phyloP scores from a whole-genome alignment of 2,113 vertebrate species.

The Mirza zaza region DNA sequence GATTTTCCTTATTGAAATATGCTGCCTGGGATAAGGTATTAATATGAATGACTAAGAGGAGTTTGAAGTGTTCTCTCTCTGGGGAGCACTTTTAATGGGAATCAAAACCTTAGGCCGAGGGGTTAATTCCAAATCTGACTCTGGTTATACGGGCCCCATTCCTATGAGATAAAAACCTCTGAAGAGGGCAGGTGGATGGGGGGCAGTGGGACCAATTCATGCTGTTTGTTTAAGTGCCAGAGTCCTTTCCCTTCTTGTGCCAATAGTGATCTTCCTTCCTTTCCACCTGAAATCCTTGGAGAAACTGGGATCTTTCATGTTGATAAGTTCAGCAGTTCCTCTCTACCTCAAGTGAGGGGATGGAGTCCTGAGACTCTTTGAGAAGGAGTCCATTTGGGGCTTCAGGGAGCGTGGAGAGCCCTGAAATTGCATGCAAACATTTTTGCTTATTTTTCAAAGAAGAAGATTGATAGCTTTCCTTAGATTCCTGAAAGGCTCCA shows the following conservation, averaged over 20 bases:
- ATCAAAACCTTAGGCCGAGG: background rate
- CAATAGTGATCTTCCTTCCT: background rate
- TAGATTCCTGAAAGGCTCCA: background rate
- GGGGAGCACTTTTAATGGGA: background rate
- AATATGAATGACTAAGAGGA: background rate
- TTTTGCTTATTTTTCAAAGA: slow-evolving; percentile 47
- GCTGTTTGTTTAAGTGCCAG: background rate
- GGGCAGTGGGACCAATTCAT: background rate
- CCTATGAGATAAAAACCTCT: background rate
- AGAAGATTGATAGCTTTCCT: slow-evolving; percentile 27
- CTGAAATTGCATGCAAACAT: background rate
- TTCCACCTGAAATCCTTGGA: background rate
- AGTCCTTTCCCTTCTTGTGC: background rate
- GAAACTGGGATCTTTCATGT: background rate
- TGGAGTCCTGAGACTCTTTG: background rate
- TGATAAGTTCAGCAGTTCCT: background rate
- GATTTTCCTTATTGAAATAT: background rate
- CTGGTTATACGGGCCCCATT: background rate
- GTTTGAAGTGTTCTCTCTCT: background rate
- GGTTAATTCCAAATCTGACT: background rate
- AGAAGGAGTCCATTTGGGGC: background rate
- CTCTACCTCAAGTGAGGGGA: background rate
- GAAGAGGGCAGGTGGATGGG: background rate
- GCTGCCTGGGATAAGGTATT: background rate
- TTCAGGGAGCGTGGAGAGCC: background rate